These are phyloP conservation scores for Folsomia manolachei DNA, from an alignment of 2,888 invertebrate species.

Conservation along the genomic window DNA sequence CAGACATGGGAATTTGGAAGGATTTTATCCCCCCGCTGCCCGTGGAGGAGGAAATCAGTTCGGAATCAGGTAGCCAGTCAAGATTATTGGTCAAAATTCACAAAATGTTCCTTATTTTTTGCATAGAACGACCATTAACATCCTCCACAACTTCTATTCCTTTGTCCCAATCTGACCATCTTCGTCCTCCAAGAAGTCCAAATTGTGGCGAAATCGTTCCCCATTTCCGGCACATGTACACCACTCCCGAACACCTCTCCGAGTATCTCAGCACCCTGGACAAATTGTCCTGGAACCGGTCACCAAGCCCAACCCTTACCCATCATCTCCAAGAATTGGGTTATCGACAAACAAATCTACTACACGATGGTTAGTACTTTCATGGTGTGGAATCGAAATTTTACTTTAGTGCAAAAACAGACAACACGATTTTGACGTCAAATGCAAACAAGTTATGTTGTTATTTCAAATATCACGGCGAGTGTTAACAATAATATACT, in stretches of 20 bases:
- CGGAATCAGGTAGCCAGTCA: not conserved
- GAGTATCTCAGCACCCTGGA: conserved; percentile 25
- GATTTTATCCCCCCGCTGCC: conserved; percentile 13
- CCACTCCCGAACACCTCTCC: conserved; percentile 25
- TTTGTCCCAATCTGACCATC: no score
- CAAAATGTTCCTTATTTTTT: not conserved
- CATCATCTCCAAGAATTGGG: conserved; percentile 26
- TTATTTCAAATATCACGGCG: no score
- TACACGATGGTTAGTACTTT: conserved; percentile 42
- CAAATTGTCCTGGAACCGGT: conserved; percentile 2
- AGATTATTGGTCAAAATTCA: not conserved
- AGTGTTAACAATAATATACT: no score
- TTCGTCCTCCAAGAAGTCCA: not conserved
- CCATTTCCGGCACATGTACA: conserved; percentile 35
- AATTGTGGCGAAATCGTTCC: conserved; percentile 32
- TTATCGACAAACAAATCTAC: conserved; percentile 39
- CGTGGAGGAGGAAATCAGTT: not conserved
- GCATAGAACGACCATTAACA: not conserved
- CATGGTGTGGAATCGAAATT: no score
- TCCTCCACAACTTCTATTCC: not conserved
- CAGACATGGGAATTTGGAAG: conserved; percentile 43
- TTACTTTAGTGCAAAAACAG: no score
- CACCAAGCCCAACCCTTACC: not conserved
- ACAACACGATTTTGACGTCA: no score
- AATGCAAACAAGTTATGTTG: no score